Evolutionary conservation across 2,113 vertebrate species (phyloP), one percentile per base, ranked within the genome.

Genomic region (Cottus gobio): DNA sequence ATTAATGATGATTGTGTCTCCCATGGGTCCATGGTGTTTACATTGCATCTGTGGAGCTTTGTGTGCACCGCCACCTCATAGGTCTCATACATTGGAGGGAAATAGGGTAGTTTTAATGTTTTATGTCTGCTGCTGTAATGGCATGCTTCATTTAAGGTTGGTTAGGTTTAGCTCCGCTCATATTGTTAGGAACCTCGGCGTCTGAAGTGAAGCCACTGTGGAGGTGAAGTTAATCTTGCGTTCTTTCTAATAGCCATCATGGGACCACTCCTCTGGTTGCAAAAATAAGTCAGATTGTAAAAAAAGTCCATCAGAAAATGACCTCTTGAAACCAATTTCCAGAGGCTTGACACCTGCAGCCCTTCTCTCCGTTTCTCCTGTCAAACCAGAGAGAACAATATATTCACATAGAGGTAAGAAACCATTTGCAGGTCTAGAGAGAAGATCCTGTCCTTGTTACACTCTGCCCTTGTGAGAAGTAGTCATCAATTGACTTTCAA

Each of bases 1-100:
- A 87, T 87, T 87, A 91, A 90, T 84, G 85, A 83, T 88, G 87
- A 89, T 82, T 87, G 83, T n/a, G 48, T 65, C 80, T 89, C 87
- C 82, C 82, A 48, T 71, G 76, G 85, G 82, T 67, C 61, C 65
- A 7, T 50, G 60, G 63, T 89, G 85, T 88, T 91, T 89, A 78
- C 86, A 74, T 89, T 88, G 88, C 85, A 88, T 87, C 72, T 88
- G 84, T 77, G 69, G 71, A 71, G 79, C 50, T 79, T 65, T 79
- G 84, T 79, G 79, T 34, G 28, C 74, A 50, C 68, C 71, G 75
- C 57, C 83, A 84, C 68, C 71, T 83, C 77, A 82, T 71, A 80
- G 88, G 76, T 88, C 80, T 80, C 61, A 72, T 79, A 77, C 80
- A 79, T 87, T 70, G 34, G 65, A 75, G 71, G 24, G 78, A 74